These are phyloP conservation scores for Heliocidaris erythrogramma DNA, from an alignment of 35 echinoderm and acorn worm genomes.

Conservation along the genomic window DNA sequence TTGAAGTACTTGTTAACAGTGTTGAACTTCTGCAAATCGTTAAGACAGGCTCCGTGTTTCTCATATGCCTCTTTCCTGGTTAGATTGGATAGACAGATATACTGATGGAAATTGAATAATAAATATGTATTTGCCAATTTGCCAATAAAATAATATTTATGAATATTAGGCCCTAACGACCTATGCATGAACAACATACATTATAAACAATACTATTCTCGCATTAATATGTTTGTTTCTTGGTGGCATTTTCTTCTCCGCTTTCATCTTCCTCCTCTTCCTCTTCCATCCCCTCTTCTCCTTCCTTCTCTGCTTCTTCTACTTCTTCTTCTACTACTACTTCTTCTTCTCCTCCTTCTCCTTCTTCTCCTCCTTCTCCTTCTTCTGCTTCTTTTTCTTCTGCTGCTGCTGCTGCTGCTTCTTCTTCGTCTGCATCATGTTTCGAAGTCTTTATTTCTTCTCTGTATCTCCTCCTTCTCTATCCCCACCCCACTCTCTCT, in stretches of 20 bases:
- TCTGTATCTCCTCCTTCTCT: not conserved
- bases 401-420: not conserved
- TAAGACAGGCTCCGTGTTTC: not conserved
- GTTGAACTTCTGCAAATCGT: not conserved
- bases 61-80: not conserved
- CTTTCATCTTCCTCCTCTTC: not conserved
- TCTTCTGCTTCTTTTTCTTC: not conserved
- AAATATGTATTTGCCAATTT: no score
- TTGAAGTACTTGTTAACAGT: not conserved
- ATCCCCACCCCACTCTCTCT: not conserved
- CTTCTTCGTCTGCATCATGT: not conserved
- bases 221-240: no score
- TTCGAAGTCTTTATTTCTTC: not conserved
- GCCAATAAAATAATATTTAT: no score
- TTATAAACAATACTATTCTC: no score
- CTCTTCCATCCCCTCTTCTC: not conserved
- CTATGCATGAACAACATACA: no score
- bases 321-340: not conserved
- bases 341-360: conserved; percentile 15
- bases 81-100: no score
- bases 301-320: not conserved
- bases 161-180: no score
- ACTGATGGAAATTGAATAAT: no score
- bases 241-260: not conserved
- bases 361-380: not conserved